Conservation (phyloP, 1,140 invertebrate species). For the Leguminivora glycinivorella region DNA sequence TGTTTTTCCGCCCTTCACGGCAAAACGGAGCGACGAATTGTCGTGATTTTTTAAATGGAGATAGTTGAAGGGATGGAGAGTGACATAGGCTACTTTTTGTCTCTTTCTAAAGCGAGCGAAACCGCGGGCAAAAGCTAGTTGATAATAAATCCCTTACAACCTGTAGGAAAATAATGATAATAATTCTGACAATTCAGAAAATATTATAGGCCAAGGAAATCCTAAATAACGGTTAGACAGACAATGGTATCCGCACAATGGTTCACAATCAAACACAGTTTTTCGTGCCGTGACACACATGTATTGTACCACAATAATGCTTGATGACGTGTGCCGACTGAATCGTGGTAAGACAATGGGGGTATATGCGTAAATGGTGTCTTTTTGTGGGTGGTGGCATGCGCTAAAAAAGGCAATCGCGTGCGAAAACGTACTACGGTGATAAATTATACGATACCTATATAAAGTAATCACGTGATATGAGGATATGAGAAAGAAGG, state of each 20-base stretch:
- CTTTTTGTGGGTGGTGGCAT: not conserved
- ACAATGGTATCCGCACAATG: not conserved
- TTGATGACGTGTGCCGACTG: not conserved
- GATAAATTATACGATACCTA: not conserved
- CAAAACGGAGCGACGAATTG: too few relatives aligned
- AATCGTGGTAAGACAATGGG: not conserved
- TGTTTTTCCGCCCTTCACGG: too few relatives aligned
- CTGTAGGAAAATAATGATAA: not conserved
- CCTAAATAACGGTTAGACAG: not conserved
- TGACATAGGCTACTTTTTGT: too few relatives aligned
- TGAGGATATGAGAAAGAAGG: too few relatives aligned
- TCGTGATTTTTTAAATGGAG: too few relatives aligned
- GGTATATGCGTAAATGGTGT: not conserved
- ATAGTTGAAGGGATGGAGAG: too few relatives aligned
- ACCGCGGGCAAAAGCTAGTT: not conserved
- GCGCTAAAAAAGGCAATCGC: not conserved
- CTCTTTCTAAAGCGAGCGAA: too few relatives aligned
- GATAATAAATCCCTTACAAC: not conserved
- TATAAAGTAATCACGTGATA: not conserved
- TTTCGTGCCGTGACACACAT: constrained; percentile 11
- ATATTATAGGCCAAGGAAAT: constrained; percentile 11
- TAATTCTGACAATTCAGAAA: not conserved
- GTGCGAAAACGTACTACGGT: not conserved
- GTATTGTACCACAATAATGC: constrained; percentile 9
- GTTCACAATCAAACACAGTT: not conserved